These are phyloP conservation scores for Gymnocypris eckloni DNA, from an alignment of 2,797 vertebrate species.

Conservation along the genomic window DNA sequence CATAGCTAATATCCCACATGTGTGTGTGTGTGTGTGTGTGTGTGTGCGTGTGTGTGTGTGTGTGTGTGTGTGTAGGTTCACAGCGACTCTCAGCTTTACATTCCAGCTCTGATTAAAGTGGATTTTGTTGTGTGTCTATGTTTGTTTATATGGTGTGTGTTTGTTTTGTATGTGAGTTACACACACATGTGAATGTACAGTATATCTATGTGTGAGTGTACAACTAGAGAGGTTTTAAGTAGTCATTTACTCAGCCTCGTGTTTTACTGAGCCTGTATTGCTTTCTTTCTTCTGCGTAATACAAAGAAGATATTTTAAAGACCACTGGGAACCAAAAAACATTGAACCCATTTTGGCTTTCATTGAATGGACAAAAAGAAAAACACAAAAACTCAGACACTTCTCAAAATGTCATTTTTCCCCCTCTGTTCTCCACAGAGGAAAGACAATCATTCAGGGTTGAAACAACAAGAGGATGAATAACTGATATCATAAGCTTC, in stretches of 20 bases:
- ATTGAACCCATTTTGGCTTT: background rate
- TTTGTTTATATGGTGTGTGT: constrained; percentile 19
- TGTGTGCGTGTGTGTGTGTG: background rate
- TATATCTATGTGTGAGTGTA: background rate
- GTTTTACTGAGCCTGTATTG: background rate
- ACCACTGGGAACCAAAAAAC: background rate
- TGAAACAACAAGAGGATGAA: background rate
- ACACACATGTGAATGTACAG: background rate
- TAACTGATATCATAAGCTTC: background rate
- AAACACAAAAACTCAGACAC: background rate
- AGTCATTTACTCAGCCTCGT: background rate
- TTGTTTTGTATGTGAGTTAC: background rate
- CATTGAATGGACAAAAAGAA: background rate
- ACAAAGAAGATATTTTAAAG: background rate
- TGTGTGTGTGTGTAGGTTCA: background rate
- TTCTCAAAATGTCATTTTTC: background rate
- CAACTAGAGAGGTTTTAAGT: background rate
- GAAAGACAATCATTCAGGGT: background rate
- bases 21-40: background rate
- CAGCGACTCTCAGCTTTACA: constrained; percentile 10
- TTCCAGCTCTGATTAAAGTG: constrained; percentile 22
- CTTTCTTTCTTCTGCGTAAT: background rate
- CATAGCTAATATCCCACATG: background rate
- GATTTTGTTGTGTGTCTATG: constrained; percentile 19
- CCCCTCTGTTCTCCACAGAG: background rate